Conservation (phyloP, 2,113 vertebrate genomes). For the Bubalus kerabau region DNA sequence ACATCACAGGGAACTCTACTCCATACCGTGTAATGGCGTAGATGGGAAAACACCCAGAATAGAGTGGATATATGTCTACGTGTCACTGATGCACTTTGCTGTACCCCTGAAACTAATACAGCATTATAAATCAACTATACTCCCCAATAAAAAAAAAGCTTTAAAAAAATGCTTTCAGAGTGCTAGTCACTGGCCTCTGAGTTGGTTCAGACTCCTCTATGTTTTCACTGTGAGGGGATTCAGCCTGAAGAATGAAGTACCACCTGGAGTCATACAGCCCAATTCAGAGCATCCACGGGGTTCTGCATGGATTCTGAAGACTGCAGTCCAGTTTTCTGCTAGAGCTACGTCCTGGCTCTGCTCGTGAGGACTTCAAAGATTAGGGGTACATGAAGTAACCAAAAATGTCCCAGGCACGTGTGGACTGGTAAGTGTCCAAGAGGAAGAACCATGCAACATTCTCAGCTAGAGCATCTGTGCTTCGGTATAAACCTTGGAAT, state of each 20-base stretch:
- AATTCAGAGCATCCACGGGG: fast-evolving
- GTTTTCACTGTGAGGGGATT: fast-evolving
- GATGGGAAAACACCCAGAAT: too few relatives aligned
- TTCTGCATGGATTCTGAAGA: fast-evolving
- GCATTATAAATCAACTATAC: background rate
- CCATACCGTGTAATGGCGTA: too few relatives aligned
- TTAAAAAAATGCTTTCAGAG: fast-evolving
- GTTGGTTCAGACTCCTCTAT: background rate
- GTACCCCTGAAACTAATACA: background rate
- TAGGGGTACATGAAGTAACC: background rate
- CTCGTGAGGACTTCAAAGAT: fast-evolving
- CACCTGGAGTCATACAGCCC: fast-evolving
- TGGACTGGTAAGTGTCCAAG: fast-evolving
- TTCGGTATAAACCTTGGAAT: background rate
- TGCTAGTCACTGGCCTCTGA: fast-evolving
- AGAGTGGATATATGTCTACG: too few relatives aligned
- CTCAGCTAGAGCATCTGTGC: fast-evolving
- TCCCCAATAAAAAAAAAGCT: background rate
- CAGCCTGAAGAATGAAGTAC: background rate
- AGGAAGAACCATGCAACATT: fast-evolving
- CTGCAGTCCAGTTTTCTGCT: background rate
- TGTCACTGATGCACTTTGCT: background rate
- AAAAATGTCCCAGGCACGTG: fast-evolving
- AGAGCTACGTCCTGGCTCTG: fast-evolving
- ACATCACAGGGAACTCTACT: background rate